Evolutionary conservation across 2,888 invertebrate species (phyloP).

Genomic region (Polydrusus cervinus): DNA sequence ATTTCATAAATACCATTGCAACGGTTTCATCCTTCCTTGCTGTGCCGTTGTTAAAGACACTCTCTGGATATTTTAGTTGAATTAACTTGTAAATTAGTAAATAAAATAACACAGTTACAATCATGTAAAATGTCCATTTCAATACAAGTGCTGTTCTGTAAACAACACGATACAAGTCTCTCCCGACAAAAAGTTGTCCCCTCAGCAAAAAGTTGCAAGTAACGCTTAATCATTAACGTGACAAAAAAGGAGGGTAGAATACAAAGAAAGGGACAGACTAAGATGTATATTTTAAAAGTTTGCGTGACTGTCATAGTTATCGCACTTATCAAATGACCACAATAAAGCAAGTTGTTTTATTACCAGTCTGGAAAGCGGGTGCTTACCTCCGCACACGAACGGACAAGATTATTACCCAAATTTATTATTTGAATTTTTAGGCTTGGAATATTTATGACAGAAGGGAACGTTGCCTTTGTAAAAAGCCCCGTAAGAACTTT

Average conservation of each 20-base stretch:
- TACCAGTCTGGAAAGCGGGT: conserved; percentile 56
- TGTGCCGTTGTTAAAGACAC: too few species aligned
- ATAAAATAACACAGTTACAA: too few species aligned
- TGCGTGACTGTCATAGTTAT: conserved; percentile 67
- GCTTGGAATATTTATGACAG: conserved; percentile 19
- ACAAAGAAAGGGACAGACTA: conserved; percentile 52
- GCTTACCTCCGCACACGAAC: conserved; percentile 52
- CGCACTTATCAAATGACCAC: conserved; percentile 68
- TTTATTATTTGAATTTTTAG: conserved; percentile 56
- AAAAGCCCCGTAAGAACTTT: not conserved
- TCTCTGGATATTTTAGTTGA: too few species aligned
- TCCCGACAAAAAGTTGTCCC: not conserved
- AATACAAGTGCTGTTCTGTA: too few species aligned
- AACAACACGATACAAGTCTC: not conserved
- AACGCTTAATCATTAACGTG: conserved; percentile 55
- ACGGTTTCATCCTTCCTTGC: too few species aligned
- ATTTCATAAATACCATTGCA: too few species aligned
- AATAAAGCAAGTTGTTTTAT: conserved; percentile 67
- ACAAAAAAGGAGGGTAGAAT: conserved; percentile 49
- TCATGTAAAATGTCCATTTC: too few species aligned
- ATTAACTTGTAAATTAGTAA: too few species aligned
- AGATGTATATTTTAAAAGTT: conserved; percentile 63
- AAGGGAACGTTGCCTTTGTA: not conserved
- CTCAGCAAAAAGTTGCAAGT: conserved; percentile 48
- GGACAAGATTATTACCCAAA: conserved; percentile 58